Percentiles rank a stretch among this genome's conserved stretches.
Evolutionary conservation across 1,140 invertebrate species (phyloP).

Genomic region (Steinernema feltiae): DNA sequence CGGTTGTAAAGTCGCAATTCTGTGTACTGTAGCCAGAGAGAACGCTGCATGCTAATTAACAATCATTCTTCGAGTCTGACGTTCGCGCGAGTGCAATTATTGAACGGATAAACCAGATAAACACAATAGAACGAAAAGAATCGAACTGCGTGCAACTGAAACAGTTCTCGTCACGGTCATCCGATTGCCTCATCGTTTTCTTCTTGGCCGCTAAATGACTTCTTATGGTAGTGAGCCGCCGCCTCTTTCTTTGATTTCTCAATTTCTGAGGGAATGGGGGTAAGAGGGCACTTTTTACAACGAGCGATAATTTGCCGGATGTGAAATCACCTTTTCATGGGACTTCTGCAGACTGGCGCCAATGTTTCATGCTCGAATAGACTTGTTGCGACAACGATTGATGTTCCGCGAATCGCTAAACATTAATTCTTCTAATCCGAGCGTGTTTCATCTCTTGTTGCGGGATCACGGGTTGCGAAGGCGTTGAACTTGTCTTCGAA

Average conservation of each 20-base stretch:
- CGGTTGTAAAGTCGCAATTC: background rate
- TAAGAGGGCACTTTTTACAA: background rate
- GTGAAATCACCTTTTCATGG: background rate
- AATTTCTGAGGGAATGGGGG: background rate
- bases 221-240: no score
- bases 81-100: background rate
- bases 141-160: background rate
- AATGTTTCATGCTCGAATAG: slow-evolving; percentile 4
- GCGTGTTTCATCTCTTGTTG: background rate
- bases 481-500: background rate
- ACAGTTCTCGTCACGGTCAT: background rate
- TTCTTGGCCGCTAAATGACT: background rate
- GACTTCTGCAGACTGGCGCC: background rate
- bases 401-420: background rate
- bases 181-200: background rate
- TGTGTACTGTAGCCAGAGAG: background rate
- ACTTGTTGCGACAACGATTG: background rate
- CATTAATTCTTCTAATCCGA: background rate
- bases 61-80: background rate
- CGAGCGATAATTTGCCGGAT: background rate
- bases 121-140: background rate
- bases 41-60: background rate
- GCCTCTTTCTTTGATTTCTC: no score
- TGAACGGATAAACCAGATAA: background rate
- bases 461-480: background rate